phyloP scores from a whole-genome alignment of 2,888 invertebrate genomes.

The Mesorhabditis sp. region DNA sequence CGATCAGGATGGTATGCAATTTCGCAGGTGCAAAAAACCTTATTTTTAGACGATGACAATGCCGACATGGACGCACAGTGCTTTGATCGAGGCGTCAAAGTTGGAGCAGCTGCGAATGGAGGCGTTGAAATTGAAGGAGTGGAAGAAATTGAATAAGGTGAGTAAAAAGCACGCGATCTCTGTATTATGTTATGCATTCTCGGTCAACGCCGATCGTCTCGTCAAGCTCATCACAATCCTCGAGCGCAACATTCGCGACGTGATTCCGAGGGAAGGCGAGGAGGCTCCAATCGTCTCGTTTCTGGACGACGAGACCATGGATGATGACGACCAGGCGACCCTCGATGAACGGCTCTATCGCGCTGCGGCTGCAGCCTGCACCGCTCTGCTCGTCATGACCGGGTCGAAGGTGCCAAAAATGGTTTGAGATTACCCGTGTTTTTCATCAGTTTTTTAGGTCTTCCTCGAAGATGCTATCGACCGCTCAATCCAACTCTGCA shows the following conservation, averaged over 20 bases:
- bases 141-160: constrained; percentile 42
- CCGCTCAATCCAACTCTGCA: constrained; percentile 85
- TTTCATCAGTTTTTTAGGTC: constrained; percentile 29
- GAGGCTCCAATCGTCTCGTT: constrained; percentile 31
- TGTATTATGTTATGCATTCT: constrained; percentile 59
- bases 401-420: constrained; percentile 92
- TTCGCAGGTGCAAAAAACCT: constrained; percentile 66
- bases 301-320: constrained; percentile 67
- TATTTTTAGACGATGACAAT: not conserved
- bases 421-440: constrained; percentile 63
- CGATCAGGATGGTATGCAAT: constrained; percentile 80
- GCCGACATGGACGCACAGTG: constrained; percentile 59
- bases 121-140: constrained; percentile 73
- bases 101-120: constrained; percentile 86
- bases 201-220: constrained; percentile 76
- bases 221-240: constrained; percentile 84
- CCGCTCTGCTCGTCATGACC: constrained; percentile 90
- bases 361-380: constrained; percentile 87
- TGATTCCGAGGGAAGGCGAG: constrained; percentile 68
- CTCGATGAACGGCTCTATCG: constrained; percentile 88
- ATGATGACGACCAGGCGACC: constrained; percentile 77
- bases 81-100: constrained; percentile 78
- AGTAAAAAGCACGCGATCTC: not conserved
- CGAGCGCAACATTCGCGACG: constrained; percentile 90
- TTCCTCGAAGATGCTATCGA: constrained; percentile 98